Conservation (phyloP, 2,113 vertebrate genomes). For the Ranitomeya variabilis region DNA sequence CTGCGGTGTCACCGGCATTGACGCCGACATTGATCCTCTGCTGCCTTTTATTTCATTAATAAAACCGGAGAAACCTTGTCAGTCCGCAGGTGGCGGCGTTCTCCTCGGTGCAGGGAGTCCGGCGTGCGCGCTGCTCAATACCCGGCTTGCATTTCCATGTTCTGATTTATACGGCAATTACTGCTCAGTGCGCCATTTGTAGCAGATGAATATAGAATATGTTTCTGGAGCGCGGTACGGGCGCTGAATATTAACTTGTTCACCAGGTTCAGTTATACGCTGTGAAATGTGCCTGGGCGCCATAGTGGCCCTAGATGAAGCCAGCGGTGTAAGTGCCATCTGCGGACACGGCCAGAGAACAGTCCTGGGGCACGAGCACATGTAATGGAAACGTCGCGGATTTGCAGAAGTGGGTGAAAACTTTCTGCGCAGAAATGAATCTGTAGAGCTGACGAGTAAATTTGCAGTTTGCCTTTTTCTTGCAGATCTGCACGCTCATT, state of each 20-base stretch:
- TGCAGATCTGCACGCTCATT: no score
- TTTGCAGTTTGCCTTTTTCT: no score
- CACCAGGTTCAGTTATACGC: background rate
- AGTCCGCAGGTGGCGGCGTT: background rate
- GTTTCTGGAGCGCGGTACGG: background rate
- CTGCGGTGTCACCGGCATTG: background rate
- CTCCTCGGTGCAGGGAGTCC: background rate
- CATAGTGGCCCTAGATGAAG: background rate
- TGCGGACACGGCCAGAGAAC: background rate
- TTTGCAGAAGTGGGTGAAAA: no score
- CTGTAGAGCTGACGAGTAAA: no score
- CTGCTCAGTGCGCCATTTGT: background rate
- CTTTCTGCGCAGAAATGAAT: no score
- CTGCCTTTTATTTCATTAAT: slow-evolving; percentile 15
- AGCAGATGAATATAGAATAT: background rate
- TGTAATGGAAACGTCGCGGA: no score
- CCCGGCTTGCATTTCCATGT: background rate
- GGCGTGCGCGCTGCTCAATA: background rate
- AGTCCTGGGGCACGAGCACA: background rate
- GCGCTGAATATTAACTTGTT: background rate
- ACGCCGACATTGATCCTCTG: background rate
- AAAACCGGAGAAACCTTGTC: background rate
- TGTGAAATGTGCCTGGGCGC: no score
- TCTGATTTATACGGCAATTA: slow-evolving; percentile 1
- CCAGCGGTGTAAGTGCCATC: background rate